Percentiles rank a stretch among this genome's conserved stretches.
Evolutionary conservation across 2,113 vertebrate species (phyloP).

Genomic region (Collichthys lucidus): DNA sequence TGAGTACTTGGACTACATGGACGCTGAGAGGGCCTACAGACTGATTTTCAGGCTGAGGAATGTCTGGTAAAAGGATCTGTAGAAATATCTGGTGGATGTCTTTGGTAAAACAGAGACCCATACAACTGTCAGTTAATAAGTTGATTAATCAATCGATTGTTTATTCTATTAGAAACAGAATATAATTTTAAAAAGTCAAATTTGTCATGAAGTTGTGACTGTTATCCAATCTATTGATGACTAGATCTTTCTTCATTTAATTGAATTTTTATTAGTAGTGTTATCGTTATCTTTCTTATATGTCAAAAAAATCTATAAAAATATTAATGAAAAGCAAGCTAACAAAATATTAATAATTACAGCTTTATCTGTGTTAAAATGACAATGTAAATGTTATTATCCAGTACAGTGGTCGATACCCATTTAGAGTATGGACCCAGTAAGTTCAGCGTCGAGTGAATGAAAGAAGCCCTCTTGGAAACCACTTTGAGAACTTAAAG

Average conservation of each 20-base stretch:
- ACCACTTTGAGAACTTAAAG: conserved; percentile 8
- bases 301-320: not conserved
- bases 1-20: not conserved
- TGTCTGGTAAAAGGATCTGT: not conserved
- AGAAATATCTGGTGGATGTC: not conserved
- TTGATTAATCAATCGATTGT: too few species aligned
- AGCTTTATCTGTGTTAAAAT: not conserved
- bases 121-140: too few species aligned
- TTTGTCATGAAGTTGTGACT: too few species aligned
- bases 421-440: not conserved
- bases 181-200: too few species aligned
- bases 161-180: too few species aligned
- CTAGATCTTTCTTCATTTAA: too few species aligned
- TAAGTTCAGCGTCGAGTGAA: conserved; percentile 9
- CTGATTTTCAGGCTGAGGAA: not conserved
- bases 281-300: too few species aligned
- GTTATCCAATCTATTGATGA: too few species aligned
- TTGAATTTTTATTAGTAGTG: too few species aligned
- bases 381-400: not conserved
- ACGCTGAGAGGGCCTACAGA: not conserved
- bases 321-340: not conserved
- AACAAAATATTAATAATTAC: not conserved
- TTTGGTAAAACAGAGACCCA: not conserved
- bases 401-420: not conserved
- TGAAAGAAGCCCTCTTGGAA: conserved; percentile 26